These are phyloP conservation scores for Alectoris magna DNA, from an alignment of 2,797 vertebrate species.

Conservation along the genomic window DNA sequence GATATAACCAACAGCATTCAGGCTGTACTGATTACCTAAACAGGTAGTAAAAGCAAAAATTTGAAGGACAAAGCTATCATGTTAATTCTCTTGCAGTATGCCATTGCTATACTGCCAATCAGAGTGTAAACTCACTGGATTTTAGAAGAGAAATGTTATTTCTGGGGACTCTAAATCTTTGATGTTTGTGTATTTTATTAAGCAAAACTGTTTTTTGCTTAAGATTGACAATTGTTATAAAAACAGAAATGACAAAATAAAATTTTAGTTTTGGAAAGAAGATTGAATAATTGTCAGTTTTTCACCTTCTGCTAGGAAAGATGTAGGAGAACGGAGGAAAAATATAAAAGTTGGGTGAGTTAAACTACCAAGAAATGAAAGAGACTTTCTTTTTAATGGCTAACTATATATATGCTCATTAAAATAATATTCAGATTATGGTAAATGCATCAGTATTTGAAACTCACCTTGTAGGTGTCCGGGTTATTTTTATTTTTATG, in stretches of 20 bases:
- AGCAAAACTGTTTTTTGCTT: slow-evolving; percentile 53
- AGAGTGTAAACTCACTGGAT: slow-evolving; percentile 19
- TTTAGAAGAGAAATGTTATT: slow-evolving; percentile 26
- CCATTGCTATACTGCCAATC: slow-evolving; percentile 12
- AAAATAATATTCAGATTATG: not conserved
- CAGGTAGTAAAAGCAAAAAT: slow-evolving; percentile 64
- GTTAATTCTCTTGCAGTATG: slow-evolving; percentile 10
- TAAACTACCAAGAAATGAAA: not conserved
- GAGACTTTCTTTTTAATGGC: not conserved
- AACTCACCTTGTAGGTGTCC: not conserved
- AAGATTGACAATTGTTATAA: slow-evolving; percentile 27
- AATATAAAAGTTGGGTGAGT: not conserved
- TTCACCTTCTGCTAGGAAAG: not conserved
- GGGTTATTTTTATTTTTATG: not conserved
- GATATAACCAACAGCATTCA: slow-evolving; percentile 68
- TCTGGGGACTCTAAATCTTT: slow-evolving; percentile 18
- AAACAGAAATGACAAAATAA: slow-evolving; percentile 32
- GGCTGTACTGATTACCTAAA: slow-evolving; percentile 74
- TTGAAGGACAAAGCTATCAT: slow-evolving; percentile 11
- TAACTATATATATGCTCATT: not conserved
- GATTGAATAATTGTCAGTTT: not conserved
- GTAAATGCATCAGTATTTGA: not conserved
- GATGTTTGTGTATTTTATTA: not conserved
- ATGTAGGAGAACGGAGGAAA: not conserved
- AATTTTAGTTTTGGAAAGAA: slow-evolving; percentile 26